Evolutionary conservation across 2,113 vertebrate species (phyloP), one percentile per base, ranked within the genome.

Genomic region (Felis chaus): DNA sequence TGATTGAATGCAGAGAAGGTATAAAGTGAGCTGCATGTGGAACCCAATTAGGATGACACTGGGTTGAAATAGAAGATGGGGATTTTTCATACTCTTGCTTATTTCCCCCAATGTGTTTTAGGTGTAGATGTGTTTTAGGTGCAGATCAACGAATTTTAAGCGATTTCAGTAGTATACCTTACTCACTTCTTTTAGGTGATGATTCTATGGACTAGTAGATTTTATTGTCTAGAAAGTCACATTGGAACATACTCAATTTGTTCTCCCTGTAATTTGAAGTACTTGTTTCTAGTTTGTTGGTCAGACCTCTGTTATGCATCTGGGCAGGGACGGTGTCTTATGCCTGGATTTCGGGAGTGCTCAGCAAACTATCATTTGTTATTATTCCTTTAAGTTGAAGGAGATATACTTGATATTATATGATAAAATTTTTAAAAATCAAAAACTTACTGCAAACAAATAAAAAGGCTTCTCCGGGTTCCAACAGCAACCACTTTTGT

Each of bases 141-240:
- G 36, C 36, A 96, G 45, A 85, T 89, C 25, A 73, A 80, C 12
- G 83, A 41, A 87, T 53, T 93, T 93, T 93, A 89, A 71, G 36
- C 63, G 79, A 89, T 55, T 93, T 33, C 55, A 86, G 14, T 45
- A 89, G 71, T 55, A 33, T 57, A 25, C 11, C 41, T 90, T 81
- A 80, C 33, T 82, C 5, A 27, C 39, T 96, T 90, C 31, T 27
- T 93, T 82, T 92, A 96, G 82, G 76, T 74, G 61, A 81, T 95
- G 29, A 94, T 45, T 97, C 87, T 73, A 76, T 0, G 23, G 45
- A 3, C 39, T 69, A 84, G 79, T 82, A 95, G 45, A 89, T 97
- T 97, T 96, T 96, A 92, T 82, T 50, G 61, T 48, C 65, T 86
- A 50, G n/a, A 82, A 94, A 96, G 7, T 69, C 90, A 81, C 55